Conservation (phyloP, 2,113 vertebrate species). For the Gnathonemus echidnorhynchus region DNA sequence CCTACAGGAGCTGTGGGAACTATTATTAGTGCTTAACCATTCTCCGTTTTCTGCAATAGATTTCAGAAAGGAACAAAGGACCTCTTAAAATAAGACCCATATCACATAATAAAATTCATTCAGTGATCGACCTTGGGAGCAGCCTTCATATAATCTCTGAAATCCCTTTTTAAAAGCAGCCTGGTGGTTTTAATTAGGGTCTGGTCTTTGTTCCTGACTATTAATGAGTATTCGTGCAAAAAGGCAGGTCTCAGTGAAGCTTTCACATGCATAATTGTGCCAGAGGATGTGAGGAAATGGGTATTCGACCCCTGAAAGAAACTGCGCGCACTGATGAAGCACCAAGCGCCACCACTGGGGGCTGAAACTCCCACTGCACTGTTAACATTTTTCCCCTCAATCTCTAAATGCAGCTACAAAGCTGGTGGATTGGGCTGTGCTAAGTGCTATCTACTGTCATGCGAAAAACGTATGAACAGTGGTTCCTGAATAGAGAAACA, state of each 20-base stretch:
- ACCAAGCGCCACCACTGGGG: background rate
- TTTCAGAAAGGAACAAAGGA: background rate
- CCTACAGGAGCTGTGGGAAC: background rate
- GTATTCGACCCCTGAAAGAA: background rate
- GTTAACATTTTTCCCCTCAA: background rate
- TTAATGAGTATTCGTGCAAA: slow-evolving; percentile 16
- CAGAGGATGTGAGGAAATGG: background rate
- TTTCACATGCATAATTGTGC: background rate
- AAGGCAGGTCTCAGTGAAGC: background rate
- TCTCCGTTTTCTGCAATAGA: background rate
- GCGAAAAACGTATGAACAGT: background rate
- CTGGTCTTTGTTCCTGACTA: slow-evolving; percentile 11
- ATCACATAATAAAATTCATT: slow-evolving; percentile 7
- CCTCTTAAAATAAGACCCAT: background rate
- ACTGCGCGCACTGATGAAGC: background rate
- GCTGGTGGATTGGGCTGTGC: background rate
- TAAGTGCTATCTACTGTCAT: background rate
- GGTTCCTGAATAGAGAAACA: background rate
- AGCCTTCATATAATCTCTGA: slow-evolving; percentile 7
- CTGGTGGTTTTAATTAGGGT: slow-evolving; percentile 19
- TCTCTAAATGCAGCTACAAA: background rate
- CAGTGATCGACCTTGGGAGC: background rate
- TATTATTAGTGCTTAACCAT: background rate
- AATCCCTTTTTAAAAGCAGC: slow-evolving; percentile 25
- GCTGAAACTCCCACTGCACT: background rate